These are phyloP conservation scores for Poeciliopsis presidionis DNA, from an alignment of 2,797 vertebrate genomes.

Conservation along the genomic window DNA sequence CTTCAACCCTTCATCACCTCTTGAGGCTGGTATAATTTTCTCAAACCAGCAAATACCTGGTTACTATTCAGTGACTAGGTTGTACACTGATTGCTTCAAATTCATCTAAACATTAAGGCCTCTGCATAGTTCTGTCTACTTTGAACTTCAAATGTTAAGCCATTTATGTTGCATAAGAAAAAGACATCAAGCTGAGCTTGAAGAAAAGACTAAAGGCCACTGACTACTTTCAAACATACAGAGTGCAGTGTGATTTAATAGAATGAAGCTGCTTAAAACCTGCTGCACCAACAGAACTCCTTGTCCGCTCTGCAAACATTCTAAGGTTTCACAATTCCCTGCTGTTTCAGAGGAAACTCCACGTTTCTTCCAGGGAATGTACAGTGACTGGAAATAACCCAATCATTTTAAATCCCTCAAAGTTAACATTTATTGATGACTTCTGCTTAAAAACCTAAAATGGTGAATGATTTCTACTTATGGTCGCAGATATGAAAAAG, in stretches of 20 bases:
- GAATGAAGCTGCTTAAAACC: conserved; percentile 12
- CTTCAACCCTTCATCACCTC: not conserved
- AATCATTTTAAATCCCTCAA: not conserved
- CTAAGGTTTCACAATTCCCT: conserved; percentile 14
- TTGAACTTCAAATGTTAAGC: no score
- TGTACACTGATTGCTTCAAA: not conserved
- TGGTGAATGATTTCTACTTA: not conserved
- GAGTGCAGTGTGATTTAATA: not conserved
- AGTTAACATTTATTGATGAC: not conserved
- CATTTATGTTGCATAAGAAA: not conserved
- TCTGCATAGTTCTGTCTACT: not conserved
- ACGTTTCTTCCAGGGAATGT: conserved; percentile 55
- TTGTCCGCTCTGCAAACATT: not conserved
- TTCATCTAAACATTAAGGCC: not conserved
- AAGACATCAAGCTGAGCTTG: conserved; percentile 6
- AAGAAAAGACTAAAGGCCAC: not conserved
- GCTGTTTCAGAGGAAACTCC: conserved; percentile 49
- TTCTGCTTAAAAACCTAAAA: not conserved
- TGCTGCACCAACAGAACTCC: not conserved
- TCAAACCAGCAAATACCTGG: not conserved
- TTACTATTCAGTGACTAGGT: no score
- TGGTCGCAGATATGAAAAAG: not conserved
- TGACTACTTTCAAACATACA: conserved; percentile 6
- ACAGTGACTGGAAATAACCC: conserved; percentile 21
- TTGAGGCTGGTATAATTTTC: not conserved